Evolutionary conservation across 2,797 vertebrate genomes (phyloP), one percentile per base, ranked within the genome.

Genomic region (Phaenicophaeus curvirostris): DNA sequence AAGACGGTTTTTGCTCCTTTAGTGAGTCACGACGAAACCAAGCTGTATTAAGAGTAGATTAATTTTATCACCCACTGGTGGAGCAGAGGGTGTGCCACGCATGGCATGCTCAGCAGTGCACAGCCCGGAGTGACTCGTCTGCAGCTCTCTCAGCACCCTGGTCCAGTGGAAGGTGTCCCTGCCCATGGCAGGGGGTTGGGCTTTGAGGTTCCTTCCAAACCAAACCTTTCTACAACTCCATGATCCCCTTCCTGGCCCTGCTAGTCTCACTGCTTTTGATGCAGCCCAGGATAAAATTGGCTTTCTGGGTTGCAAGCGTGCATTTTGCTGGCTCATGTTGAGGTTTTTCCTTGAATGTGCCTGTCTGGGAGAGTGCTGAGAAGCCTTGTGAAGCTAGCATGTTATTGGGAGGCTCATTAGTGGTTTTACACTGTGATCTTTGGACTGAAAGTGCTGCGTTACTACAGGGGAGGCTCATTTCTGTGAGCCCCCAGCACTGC

Each of bases 371-470:
- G 48, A 20, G 53, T 68, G 61, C 77, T 80, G 86, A 48, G 58
- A 13, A 82, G 33, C 18, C 30, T 72, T 4, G 6, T 25, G n/a
- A 62, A 73, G 23, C 42, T 77, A 57, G 17, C 35, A 14, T 15
- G 11, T 13, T 20, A 37, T 39, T 59, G 7, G n/a, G 68, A 89
- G 57, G n/a, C 50, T 80, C 17, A 4, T 39, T 46, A 46, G 57
- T 9, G 39, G 25, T 8, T 88, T 46, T 46, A 35, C 3, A 19
- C 46, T 57, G 28, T 0, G 4, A 57, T 80, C 31, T 41, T 54
- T 28, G 1, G 13, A 18, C 1, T 9, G 77, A 48, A 90, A 84
- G 57, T 1, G 1, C 76, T 41, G 17, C 0, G 0, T 19, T 48
- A 2, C 42, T 37, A 55, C 17, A 15, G 57, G 62, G 46, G 39